Base-by-base conservation (phyloP, 2,888 invertebrate genomes). In the Rhagonycha fulva region DNA sequence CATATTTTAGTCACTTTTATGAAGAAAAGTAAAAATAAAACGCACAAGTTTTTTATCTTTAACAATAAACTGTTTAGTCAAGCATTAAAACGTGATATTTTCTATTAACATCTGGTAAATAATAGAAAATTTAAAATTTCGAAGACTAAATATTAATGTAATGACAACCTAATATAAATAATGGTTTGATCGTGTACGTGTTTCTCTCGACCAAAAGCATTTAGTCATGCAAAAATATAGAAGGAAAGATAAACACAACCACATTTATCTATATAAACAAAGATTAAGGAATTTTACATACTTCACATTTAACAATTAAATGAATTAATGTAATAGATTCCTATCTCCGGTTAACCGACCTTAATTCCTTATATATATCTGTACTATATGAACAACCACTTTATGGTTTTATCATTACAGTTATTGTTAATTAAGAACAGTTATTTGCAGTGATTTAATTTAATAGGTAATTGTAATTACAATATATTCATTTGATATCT, bases 391-490 rank as follows among this genome's bases (percentile, higher is more conserved):
- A 71, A 62, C 71, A 62, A 61, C 62, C 62, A 61, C 71, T 72
- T 67, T 72, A 72, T 72, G 66, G 71, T 72, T 66, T 66, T 67
- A 26, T 47, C 24, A 72, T 72, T 72, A 66, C 67, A 66, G 66
- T 72, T 66, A 72, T 72, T 67, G 67, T 67, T 66, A 47, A 72
- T 72, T 72, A 72, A 26, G 14, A 47, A 66, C 71, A 67, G 71
- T 72, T 72, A 72, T 23, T 66, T 72, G 67, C 26, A 72, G 32
- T 63, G 66, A 66, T 24, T 47, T 66, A 23, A 47, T 60, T 26
- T 30, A 60, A 67, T 32, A n/a, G 28, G 23, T 70, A 70, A 70
- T 70, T 62, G 24, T 61, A 72, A 47, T 47, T 47, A 47, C 47
- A 47, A 47, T 47, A 47, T 47, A 47, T 47, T 47, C 47, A 47